phyloP scores from a whole-genome alignment of 1,140 invertebrate genomes.

The Fopius arisanus region DNA sequence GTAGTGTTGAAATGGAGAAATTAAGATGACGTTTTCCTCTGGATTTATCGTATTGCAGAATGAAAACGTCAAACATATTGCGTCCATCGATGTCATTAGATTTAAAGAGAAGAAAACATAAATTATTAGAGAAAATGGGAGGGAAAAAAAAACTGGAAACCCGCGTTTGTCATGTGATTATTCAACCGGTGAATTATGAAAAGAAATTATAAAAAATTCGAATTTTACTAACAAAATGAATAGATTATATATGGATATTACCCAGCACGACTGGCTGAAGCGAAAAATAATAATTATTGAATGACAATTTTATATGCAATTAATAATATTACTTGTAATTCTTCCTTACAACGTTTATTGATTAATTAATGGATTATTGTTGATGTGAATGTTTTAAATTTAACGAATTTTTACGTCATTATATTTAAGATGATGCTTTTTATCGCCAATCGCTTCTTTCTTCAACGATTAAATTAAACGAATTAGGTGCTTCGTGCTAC shows the following conservation, averaged over 20 bases:
- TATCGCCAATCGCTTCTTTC: slow-evolving; percentile 7
- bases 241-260: slow-evolving; percentile 16
- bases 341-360: slow-evolving; percentile 12
- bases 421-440: neutral
- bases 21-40: slow-evolving; percentile 1
- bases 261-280: slow-evolving; percentile 22
- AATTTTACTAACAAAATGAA: neutral
- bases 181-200: neutral
- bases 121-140: slow-evolving; percentile 17
- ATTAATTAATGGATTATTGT: slow-evolving; percentile 14
- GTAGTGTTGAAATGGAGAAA: slow-evolving; percentile 1
- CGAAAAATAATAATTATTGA: slow-evolving; percentile 18
- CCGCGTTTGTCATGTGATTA: slow-evolving; percentile 13
- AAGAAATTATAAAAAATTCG: neutral
- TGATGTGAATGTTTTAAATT: slow-evolving; percentile 2
- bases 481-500: neutral
- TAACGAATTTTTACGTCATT: neutral
- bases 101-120: slow-evolving; percentile 22
- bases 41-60: neutral
- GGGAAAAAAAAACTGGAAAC: neutral
- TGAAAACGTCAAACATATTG: slow-evolving; percentile 38
- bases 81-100: slow-evolving; percentile 51
- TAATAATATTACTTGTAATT: neutral
- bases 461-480: neutral
- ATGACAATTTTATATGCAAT: slow-evolving; percentile 18